Conservation (phyloP, 2,113 vertebrate genomes). For the Myxocyprinus asiaticus region DNA sequence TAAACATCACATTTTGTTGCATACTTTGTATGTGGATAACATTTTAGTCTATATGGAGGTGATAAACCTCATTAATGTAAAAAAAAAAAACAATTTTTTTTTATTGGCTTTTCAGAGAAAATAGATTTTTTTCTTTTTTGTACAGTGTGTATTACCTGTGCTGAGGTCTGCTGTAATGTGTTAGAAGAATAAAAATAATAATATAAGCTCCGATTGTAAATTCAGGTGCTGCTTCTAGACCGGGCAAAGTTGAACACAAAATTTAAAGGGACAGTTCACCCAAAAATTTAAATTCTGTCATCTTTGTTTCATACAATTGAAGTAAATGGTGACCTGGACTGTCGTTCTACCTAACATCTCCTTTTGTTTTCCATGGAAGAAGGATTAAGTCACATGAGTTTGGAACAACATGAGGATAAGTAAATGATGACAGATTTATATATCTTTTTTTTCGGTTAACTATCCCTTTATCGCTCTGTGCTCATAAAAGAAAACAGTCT, state of each 20-base stretch:
- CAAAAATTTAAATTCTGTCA: no score
- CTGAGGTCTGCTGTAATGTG: conserved; percentile 76
- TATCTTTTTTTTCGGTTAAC: no score
- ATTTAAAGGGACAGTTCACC: no score
- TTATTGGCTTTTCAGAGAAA: conserved; percentile 59
- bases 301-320: no score
- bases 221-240: conserved; percentile 48
- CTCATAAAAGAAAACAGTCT: no score
- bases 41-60: conserved; percentile 47
- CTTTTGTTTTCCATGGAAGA: no score
- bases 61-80: conserved; percentile 50
- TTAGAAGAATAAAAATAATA: conserved; percentile 68
- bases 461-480: no score
- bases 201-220: conserved; percentile 52
- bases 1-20: conserved; percentile 4
- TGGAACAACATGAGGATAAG: no score
- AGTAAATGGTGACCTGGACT: no score
- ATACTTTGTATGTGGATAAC: conserved; percentile 48
- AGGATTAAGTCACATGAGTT: no score
- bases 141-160: conserved; percentile 71
- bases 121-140: conserved; percentile 8
- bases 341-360: no score
- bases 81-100: conserved; percentile 60
- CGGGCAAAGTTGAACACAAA: conserved; percentile 1
- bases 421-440: no score